Evolutionary conservation across 2,113 vertebrate genomes (phyloP).

Genomic region (Nyctibius bracteatus): DNA sequence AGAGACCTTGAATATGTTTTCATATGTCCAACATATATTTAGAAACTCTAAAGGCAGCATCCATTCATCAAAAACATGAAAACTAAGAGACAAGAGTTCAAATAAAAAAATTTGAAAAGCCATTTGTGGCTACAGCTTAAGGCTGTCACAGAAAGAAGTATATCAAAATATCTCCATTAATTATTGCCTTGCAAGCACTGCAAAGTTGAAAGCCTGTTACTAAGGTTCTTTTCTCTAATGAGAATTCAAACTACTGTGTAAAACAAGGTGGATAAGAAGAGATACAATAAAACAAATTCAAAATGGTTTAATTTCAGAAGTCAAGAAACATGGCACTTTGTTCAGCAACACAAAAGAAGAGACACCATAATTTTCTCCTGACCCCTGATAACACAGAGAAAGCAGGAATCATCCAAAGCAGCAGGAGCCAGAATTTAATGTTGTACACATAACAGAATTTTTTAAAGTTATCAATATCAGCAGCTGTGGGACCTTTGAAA

Average conservation of each 20-base stretch:
- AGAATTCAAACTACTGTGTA: constrained; percentile 49
- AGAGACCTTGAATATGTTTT: constrained; percentile 48
- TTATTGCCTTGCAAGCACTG: constrained; percentile 36
- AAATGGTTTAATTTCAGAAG: background rate
- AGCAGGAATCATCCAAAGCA: background rate
- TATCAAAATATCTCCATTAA: constrained; percentile 62
- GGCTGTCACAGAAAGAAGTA: constrained; percentile 12
- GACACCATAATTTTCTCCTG: background rate
- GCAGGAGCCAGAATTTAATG: background rate
- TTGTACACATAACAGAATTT: background rate
- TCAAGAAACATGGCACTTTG: background rate
- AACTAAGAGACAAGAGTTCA: constrained; percentile 46
- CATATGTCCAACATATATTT: background rate
- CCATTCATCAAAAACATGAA: constrained; percentile 59
- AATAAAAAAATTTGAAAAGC: constrained; percentile 40
- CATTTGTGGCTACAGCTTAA: constrained; percentile 59
- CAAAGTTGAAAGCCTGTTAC: constrained; percentile 56
- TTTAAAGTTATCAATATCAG: background rate
- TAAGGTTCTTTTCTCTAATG: constrained; percentile 24
- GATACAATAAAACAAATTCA: background rate
- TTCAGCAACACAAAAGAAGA: background rate
- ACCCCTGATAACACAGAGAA: background rate
- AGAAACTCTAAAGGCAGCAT: constrained; percentile 50
- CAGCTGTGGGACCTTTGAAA: background rate
- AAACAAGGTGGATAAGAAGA: constrained; percentile 25